Percentiles rank a stretch among this genome's conserved stretches.
Conservation (phyloP, 2,797 vertebrate species). For the Lepilemur septentrionalis region DNA sequence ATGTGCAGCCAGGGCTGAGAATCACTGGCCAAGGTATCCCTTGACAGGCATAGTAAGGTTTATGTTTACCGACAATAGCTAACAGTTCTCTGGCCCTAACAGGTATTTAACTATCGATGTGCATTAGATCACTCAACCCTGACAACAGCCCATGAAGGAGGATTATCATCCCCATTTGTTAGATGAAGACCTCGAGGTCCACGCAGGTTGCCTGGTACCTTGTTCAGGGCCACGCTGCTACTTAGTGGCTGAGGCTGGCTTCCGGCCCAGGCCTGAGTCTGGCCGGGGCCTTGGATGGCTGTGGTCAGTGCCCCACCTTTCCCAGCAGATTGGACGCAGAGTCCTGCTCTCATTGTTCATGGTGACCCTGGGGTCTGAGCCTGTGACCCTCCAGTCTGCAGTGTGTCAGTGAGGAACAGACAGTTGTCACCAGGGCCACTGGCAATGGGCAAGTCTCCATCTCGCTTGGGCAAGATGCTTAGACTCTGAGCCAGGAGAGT, state of each 20-base stretch:
- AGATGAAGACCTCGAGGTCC: neutral
- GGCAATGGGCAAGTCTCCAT: rapidly evolving
- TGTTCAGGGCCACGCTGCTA: neutral
- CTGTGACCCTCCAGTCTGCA: rapidly evolving
- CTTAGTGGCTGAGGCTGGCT: neutral
- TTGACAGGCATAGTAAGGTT: too few relatives aligned
- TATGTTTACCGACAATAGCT: neutral
- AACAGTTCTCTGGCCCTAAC: rapidly evolving
- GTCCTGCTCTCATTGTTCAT: neutral
- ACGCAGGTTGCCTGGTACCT: neutral
- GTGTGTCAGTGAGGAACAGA: rapidly evolving
- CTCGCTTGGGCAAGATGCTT: neutral
- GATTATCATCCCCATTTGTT: neutral
- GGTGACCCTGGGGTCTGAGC: neutral
- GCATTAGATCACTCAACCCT: neutral
- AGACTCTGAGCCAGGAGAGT: neutral
- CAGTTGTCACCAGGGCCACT: rapidly evolving
- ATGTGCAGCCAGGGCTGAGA: neutral
- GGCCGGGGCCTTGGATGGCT: neutral
- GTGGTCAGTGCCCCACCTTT: neutral
- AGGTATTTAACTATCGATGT: rapidly evolving
- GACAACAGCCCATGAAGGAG: neutral
- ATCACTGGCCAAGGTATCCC: rapidly evolving
- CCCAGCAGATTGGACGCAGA: neutral
- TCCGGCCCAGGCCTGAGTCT: neutral